Evolutionary conservation across 92 coral and sea anemone species (phyloP).

Genomic region (Porites lobata): DNA sequence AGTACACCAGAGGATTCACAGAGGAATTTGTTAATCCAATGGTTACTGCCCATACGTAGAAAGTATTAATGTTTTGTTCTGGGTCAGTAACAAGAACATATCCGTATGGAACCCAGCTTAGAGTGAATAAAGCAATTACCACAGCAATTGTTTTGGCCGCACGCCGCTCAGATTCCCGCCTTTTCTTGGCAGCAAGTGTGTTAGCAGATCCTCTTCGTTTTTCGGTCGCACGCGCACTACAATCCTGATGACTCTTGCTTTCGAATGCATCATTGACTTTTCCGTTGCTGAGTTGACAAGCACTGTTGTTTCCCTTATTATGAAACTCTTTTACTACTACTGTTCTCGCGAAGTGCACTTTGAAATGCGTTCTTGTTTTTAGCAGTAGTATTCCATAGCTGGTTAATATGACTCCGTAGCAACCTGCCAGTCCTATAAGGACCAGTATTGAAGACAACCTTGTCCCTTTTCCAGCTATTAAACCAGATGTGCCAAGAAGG

Average conservation of each 20-base stretch:
- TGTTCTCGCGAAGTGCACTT: not conserved
- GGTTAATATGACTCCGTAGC: conserved; percentile 42
- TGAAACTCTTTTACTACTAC: not conserved
- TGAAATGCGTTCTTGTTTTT: conserved; percentile 18
- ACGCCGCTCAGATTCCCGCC: conserved; percentile 63
- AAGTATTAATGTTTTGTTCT: conserved; percentile 62
- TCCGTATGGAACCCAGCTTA: conserved; percentile 80
- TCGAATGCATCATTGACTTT: not conserved
- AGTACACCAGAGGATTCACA: conserved; percentile 72
- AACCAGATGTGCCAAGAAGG: conserved; percentile 20
- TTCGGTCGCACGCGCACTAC: conserved; percentile 45
- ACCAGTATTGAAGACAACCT: conserved; percentile 3
- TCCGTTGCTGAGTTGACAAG: not conserved
- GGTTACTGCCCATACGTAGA: conserved; percentile 79
- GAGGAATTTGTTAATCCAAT: conserved; percentile 74
- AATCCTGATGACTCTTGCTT: conserved; percentile 18
- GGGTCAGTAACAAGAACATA: conserved; percentile 61
- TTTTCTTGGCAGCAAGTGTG: conserved; percentile 1
- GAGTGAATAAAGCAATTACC: conserved; percentile 72
- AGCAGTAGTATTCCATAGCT: conserved; percentile 29
- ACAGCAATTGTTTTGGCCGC: conserved; percentile 78
- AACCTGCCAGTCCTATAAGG: conserved; percentile 42
- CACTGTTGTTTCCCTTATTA: not conserved
- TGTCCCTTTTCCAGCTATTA: not conserved
- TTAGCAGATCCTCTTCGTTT: not conserved